Base-by-base conservation (phyloP, 2,797 vertebrate genomes). In the Sphenodon punctatus region DNA sequence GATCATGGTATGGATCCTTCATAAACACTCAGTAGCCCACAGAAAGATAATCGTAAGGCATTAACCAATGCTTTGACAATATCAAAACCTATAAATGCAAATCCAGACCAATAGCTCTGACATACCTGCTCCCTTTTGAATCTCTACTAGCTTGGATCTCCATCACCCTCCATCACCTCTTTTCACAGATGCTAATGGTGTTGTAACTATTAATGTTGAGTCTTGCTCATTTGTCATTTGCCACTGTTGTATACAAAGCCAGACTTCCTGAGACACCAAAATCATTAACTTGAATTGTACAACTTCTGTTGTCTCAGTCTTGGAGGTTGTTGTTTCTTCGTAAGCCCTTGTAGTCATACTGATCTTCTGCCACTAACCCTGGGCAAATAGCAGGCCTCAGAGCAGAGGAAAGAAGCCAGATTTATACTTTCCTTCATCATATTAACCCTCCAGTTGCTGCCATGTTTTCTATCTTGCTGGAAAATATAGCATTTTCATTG, bases 161-260 rank as follows among this genome's bases (percentile, higher is more conserved):
- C n/a, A n/a, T n/a, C n/a, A 11, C 56, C 81, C 66, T 69, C 77
- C 8, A 58, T 70, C 75, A 41, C 55, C 46, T 43, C 79, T 63
- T 78, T 34, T 25, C 58, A 46, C 70, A 63, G 0, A 0, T 59
- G 66, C 55, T 0, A 27, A 12, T 13, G 10, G 10, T 20, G 0
- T 34, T 51, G 20, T 10, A 69, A n/a, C 75, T 80, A 68, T 30
- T 56, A 11, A 59, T 32, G 68, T 34, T 87, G 79, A 53, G 82
- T 49, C 38, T 45, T 78, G 55, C 75, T 84, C 82, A 75, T 55
- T 56, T 89, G 86, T 77, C 66, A 79, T 9, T 38, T 75, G 39
- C 27, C 58, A 4, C 25, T 45, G 14, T 14, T 2, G 4, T 39
- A 20, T 30, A 30, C 39, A 66, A 46, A 59, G 68, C 75, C 79